Conservation (phyloP, 2,797 vertebrate genomes). For the Sebastes hubbsi region DNA sequence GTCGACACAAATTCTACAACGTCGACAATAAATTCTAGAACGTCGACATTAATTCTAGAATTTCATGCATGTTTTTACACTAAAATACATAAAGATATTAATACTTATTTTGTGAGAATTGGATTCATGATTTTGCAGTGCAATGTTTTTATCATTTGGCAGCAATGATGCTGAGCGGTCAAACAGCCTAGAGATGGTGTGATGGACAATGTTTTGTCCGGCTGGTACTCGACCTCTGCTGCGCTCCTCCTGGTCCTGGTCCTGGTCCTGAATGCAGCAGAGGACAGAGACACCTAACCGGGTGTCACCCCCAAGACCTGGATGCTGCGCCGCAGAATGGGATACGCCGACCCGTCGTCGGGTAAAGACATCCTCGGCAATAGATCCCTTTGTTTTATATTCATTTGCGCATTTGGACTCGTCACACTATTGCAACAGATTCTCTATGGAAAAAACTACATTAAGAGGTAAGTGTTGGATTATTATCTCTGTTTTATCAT, state of each 20-base stretch:
- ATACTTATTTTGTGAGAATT: not conserved
- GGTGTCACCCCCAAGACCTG: conserved; percentile 71
- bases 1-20: not conserved
- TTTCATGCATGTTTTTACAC: conserved; percentile 2
- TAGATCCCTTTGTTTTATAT: conserved; percentile 97
- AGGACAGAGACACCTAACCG: conserved; percentile 68
- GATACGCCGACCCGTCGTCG: conserved; percentile 94
- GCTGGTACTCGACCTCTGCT: conserved; percentile 42
- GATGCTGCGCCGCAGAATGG: conserved; percentile 86
- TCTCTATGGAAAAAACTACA: conserved; percentile 96
- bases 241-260: not conserved
- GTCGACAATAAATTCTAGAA: too few relatives aligned
- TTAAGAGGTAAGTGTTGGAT: conserved; percentile 89
- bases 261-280: conserved; percentile 73
- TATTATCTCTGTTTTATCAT: not conserved
- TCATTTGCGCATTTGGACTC: conserved; percentile 97
- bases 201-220: conserved; percentile 59
- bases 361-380: conserved; percentile 95
- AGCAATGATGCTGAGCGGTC: conserved; percentile 30
- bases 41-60: conserved; percentile 1
- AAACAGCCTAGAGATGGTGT: conserved; percentile 42
- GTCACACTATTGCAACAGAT: conserved; percentile 98
- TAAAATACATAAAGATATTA: not conserved
- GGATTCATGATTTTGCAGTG: not conserved
- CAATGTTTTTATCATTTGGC: too few relatives aligned